Evolutionary conservation across 2,797 vertebrate species (phyloP).

Genomic region (Phrynocephalus forsythii): DNA sequence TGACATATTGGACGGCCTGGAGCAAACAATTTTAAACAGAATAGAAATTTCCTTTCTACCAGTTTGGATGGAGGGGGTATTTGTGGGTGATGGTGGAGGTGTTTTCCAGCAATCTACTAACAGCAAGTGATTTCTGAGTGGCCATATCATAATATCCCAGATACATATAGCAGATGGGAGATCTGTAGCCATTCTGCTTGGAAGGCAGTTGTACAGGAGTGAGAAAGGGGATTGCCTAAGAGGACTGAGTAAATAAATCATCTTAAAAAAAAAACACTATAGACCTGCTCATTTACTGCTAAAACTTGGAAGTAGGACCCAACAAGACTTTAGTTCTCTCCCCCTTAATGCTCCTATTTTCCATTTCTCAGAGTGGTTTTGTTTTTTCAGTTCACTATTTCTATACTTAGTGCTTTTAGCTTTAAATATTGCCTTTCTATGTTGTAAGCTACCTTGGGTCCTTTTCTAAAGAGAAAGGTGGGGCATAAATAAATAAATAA

Average conservation of each 20-base stretch:
- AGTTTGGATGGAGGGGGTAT: background rate
- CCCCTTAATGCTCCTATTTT: too few relatives aligned
- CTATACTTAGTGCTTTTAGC: too few relatives aligned
- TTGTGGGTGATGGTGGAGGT: background rate
- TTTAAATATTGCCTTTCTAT: too few relatives aligned
- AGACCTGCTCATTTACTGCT: background rate
- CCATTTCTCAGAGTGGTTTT: too few relatives aligned
- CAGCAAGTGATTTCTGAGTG: background rate
- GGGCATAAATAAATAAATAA: too few relatives aligned
- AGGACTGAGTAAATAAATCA: background rate
- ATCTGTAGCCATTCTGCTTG: background rate
- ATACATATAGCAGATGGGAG: background rate
- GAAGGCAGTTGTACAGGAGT: background rate
- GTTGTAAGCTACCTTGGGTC: too few relatives aligned
- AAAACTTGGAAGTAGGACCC: too few relatives aligned
- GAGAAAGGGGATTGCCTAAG: background rate
- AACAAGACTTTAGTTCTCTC: background rate
- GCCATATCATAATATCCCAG: background rate
- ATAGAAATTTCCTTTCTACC: background rate
- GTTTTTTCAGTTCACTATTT: too few relatives aligned
- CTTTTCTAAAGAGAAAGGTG: too few relatives aligned
- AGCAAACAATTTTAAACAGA: too few relatives aligned
- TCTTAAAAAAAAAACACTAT: too few relatives aligned
- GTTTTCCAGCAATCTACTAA: background rate
- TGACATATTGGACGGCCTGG: background rate